Evolutionary conservation across 1,140 invertebrate species (phyloP).

Genomic region (Drosophila guanche): DNA sequence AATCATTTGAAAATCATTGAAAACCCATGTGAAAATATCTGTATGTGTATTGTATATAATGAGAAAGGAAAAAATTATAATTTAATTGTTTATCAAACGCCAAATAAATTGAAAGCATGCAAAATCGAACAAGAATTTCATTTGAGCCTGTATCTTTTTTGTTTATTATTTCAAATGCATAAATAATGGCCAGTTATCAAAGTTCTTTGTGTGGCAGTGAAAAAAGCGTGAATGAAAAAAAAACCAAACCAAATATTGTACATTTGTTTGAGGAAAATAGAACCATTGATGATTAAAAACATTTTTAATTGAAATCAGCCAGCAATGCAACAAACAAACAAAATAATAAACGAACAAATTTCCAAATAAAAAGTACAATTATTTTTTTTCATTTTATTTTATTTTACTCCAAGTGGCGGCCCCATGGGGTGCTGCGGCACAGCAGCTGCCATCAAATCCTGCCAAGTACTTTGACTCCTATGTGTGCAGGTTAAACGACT

Average conservation of each 20-base stretch:
- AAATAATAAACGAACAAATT: conserved; percentile 36
- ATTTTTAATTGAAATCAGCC: conserved; percentile 66
- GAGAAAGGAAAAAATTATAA: conserved; percentile 38
- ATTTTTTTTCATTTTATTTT: too few species aligned
- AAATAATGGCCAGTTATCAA: conserved; percentile 36
- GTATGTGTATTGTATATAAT: conserved; percentile 78
- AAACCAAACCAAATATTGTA: conserved; percentile 67
- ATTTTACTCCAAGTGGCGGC: not conserved
- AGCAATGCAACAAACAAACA: conserved; percentile 55
- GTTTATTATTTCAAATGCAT: conserved; percentile 34
- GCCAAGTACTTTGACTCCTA: conserved; percentile 42
- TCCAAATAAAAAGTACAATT: conserved; percentile 2
- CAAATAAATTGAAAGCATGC: conserved; percentile 14
- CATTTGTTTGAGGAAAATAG: conserved; percentile 56
- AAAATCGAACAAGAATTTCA: conserved; percentile 14
- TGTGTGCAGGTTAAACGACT: conserved; percentile 65
- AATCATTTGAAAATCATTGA: conserved; percentile 53
- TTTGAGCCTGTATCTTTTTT: too few species aligned
- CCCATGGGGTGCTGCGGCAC: conserved; percentile 41
- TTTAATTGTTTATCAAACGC: conserved; percentile 34
- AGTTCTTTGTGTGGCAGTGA: conserved; percentile 18
- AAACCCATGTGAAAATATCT: conserved; percentile 36
- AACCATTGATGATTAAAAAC: conserved; percentile 58
- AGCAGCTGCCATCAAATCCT: conserved; percentile 55
- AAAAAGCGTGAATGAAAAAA: conserved; percentile 37